These are phyloP conservation scores for Psittacula cyanocephala DNA, from an alignment of 2,113 vertebrate genomes.

Conservation along the genomic window DNA sequence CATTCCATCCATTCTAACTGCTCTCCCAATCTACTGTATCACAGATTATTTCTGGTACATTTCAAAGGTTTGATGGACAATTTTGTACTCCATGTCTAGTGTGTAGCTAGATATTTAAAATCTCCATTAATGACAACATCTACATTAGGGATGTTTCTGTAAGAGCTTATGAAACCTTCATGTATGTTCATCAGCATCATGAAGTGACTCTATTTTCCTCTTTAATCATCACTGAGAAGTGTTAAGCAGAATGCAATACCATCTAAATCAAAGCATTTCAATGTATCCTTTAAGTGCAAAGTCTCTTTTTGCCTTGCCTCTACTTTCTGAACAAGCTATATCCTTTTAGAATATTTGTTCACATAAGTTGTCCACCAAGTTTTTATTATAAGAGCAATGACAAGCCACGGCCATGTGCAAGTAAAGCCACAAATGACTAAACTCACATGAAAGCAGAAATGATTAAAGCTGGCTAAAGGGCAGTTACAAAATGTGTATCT, in stretches of 20 bases:
- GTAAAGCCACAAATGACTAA: not conserved
- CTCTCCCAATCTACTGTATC: not conserved
- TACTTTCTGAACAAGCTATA: not conserved
- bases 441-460: not conserved
- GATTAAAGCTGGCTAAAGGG: not conserved
- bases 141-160: not conserved
- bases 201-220: not conserved
- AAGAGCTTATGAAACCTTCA: not conserved
- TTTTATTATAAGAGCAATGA: not conserved
- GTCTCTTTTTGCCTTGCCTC: not conserved
- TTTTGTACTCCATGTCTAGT: not conserved
- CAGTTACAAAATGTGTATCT: not conserved
- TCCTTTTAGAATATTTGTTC: not conserved
- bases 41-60: not conserved
- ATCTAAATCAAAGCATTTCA: not conserved
- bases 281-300: not conserved
- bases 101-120: not conserved
- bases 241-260: not conserved
- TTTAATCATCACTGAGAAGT: not conserved
- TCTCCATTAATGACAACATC: not conserved
- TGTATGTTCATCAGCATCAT: not conserved
- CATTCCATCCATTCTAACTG: not conserved
- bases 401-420: rapidly evolving
- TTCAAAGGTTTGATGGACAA: not conserved
- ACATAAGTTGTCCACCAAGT: not conserved